Evolutionary conservation across 2,888 invertebrate genomes (phyloP).

Genomic region (Epinotia bilunana): DNA sequence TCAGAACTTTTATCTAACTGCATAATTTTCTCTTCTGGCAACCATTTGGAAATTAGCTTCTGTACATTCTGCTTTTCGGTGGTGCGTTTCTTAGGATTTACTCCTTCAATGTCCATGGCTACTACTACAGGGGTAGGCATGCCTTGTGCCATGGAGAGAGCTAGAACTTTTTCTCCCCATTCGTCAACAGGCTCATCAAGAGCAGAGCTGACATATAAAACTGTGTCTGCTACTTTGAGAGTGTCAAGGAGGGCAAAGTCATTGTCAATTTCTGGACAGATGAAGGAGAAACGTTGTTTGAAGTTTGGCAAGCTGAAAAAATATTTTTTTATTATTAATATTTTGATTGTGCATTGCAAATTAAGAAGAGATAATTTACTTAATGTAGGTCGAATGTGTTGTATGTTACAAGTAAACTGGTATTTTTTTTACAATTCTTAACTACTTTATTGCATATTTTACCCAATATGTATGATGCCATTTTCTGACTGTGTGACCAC

Average conservation of each 20-base stretch:
- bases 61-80: slow-evolving; percentile 88
- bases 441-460: slow-evolving; percentile 47
- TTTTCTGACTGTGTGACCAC: slow-evolving; percentile 85
- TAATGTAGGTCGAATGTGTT: neutral
- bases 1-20: slow-evolving; percentile 90
- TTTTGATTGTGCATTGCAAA: no score
- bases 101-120: slow-evolving; percentile 89
- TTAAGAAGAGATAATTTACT: neutral
- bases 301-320: slow-evolving; percentile 90
- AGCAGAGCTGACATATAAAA: slow-evolving; percentile 91
- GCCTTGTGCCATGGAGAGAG: slow-evolving; percentile 91
- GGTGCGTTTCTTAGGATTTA: slow-evolving; percentile 89
- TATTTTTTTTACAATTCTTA: no score
- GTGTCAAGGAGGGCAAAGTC: slow-evolving; percentile 91
- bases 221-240: slow-evolving; percentile 94
- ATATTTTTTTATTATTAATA: neutral
- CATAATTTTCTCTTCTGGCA: slow-evolving; percentile 93
- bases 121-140: slow-evolving; percentile 91
- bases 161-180: slow-evolving; percentile 91
- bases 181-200: slow-evolving; percentile 89
- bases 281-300: slow-evolving; percentile 94
- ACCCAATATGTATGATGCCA: slow-evolving; percentile 91
- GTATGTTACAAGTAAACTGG: no score
- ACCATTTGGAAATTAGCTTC: slow-evolving; percentile 87
- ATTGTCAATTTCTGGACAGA: slow-evolving; percentile 89